Percentiles rank a stretch among this genome's conserved stretches.
Conservation (phyloP, 1,140 invertebrate species). For the Potamilus streckersoni region DNA sequence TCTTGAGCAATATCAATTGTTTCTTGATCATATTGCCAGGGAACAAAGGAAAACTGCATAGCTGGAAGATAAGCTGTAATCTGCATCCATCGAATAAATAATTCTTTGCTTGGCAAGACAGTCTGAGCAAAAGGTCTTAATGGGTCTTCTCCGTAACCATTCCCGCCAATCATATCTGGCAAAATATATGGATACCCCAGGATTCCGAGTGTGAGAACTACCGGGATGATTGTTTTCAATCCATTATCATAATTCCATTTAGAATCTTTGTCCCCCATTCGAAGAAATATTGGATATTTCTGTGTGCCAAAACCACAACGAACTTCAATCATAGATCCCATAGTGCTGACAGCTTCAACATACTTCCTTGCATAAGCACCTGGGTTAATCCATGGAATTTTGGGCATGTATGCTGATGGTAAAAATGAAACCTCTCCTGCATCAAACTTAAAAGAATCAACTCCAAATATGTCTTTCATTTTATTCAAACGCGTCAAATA, state of each 20-base stretch:
- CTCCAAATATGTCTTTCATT: slow-evolving; percentile 72
- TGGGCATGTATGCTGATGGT: slow-evolving; percentile 27
- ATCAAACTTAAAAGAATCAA: slow-evolving; percentile 87
- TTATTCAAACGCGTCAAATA: slow-evolving; percentile 73
- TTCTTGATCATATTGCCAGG: slow-evolving; percentile 85
- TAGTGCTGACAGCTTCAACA: slow-evolving; percentile 30
- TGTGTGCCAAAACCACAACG: slow-evolving; percentile 84
- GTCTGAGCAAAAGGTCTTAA: not conserved
- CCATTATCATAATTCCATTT: slow-evolving; percentile 85
- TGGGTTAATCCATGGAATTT: slow-evolving; percentile 48
- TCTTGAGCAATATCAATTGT: slow-evolving; percentile 75
- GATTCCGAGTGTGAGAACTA: slow-evolving; percentile 84
- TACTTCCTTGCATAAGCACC: slow-evolving; percentile 36
- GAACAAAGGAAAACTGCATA: slow-evolving; percentile 88
- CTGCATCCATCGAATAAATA: slow-evolving; percentile 91
- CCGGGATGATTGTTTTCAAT: slow-evolving; percentile 76
- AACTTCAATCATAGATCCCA: slow-evolving; percentile 59
- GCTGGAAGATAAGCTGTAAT: slow-evolving; percentile 86
- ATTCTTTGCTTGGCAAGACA: slow-evolving; percentile 75
- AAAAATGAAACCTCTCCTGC: slow-evolving; percentile 73
- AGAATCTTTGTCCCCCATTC: slow-evolving; percentile 90
- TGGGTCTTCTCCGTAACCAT: slow-evolving; percentile 71
- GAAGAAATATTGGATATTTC: slow-evolving; percentile 81
- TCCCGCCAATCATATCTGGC: slow-evolving; percentile 95
- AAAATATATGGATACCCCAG: slow-evolving; percentile 87